Conservation (phyloP, 2,797 vertebrate species). For the Cryptoprocta ferox region DNA sequence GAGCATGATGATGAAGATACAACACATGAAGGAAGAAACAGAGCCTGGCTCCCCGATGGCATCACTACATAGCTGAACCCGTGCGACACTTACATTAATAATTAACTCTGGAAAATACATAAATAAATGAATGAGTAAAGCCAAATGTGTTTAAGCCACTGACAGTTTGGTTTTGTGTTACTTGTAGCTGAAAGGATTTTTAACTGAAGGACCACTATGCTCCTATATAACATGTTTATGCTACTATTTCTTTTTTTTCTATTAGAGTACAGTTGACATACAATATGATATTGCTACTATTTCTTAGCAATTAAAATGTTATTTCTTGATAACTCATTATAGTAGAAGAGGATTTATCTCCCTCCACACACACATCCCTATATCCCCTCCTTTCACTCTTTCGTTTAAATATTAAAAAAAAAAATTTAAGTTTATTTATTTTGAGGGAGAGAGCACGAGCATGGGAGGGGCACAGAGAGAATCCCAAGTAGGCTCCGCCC, state of each 20-base stretch:
- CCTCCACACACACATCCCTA: not conserved
- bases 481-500: too few relatives aligned
- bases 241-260: not conserved
- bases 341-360: not conserved
- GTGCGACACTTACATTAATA: not conserved
- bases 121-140: not conserved
- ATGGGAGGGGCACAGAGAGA: too few relatives aligned
- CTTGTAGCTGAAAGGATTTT: constrained; percentile 52
- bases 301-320: constrained; percentile 42
- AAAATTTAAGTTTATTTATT: too few relatives aligned
- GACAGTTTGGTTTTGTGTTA: constrained; percentile 21
- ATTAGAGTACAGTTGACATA: not conserved
- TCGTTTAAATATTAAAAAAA: not conserved
- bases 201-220: constrained; percentile 3
- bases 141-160: constrained; percentile 26
- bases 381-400: not conserved
- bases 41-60: not conserved
- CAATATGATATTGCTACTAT: not conserved
- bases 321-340: not conserved
- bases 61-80: not conserved
- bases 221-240: constrained; percentile 10
- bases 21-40: constrained; percentile 20
- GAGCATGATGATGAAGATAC: not conserved
- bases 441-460: too few relatives aligned
- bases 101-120: not conserved